A percentile compares a stretch with the other conserved stretches of the same genome.
phyloP scores from a whole-genome alignment of 1,140 invertebrate species.

The Papilio xuthus region DNA sequence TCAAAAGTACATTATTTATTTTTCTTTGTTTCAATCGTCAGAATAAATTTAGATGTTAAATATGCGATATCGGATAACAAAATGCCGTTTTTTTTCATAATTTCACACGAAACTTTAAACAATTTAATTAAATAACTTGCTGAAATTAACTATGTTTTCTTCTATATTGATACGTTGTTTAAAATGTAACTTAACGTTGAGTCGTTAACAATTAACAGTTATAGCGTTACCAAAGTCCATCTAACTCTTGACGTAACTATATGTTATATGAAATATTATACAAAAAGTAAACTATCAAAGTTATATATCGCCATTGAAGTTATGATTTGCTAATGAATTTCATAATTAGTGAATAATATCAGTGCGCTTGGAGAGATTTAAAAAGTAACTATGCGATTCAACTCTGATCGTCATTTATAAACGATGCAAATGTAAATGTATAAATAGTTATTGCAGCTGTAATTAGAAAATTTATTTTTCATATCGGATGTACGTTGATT shows the following conservation, averaged over 20 bases:
- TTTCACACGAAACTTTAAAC: background rate
- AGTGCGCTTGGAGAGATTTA: constrained; percentile 71
- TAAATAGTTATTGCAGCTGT: constrained; percentile 81
- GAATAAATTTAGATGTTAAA: too few relatives aligned
- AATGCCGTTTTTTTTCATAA: background rate
- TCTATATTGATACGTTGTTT: constrained; percentile 21
- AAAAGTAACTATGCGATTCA: constrained; percentile 61
- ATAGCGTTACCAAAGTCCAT: constrained; percentile 50
- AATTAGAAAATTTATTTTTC: constrained; percentile 81
- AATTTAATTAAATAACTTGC: background rate
- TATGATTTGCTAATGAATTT: constrained; percentile 62
- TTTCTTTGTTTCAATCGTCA: background rate
- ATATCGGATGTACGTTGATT: constrained; percentile 79
- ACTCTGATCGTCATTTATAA: constrained; percentile 63
- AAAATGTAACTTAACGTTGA: background rate
- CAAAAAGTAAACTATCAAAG: constrained; percentile 38
- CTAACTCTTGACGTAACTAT: constrained; percentile 57
- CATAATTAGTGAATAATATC: constrained; percentile 60
- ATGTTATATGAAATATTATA: constrained; percentile 51
- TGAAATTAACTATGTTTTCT: background rate
- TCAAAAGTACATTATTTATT: too few relatives aligned
- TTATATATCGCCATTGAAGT: constrained; percentile 47
- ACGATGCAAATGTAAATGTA: constrained; percentile 75
- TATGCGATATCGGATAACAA: too few relatives aligned
- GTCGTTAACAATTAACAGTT: background rate